Evolutionary conservation across 2,888 invertebrate genomes (phyloP).

Genomic region (Luperina testacea): DNA sequence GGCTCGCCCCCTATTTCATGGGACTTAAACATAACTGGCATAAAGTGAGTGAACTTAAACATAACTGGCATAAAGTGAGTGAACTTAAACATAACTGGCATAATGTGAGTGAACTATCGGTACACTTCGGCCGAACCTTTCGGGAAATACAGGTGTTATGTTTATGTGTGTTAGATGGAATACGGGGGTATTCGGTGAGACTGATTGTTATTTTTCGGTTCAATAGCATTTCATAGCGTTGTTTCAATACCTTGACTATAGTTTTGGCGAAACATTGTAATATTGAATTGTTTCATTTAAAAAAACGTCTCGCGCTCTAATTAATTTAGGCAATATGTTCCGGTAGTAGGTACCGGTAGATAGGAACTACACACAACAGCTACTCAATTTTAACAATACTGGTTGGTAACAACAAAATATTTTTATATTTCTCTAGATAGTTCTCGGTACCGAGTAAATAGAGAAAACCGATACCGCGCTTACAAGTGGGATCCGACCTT

Average conservation of each 20-base stretch:
- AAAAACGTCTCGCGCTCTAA: not conserved
- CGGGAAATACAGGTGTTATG: not conserved
- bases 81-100: not conserved
- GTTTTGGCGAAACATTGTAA: not conserved
- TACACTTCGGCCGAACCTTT: not conserved
- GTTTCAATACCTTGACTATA: not conserved
- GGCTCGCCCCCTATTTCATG: not conserved
- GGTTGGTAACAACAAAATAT: slow-evolving; percentile 3
- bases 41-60: not conserved
- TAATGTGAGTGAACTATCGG: not conserved
- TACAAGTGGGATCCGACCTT: slow-evolving; percentile 10
- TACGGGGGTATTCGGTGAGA: not conserved
- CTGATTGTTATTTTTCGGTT: not conserved
- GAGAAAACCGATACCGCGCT: not conserved
- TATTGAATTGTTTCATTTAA: not conserved
- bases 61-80: not conserved
- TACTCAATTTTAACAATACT: not conserved
- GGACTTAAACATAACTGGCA: not conserved
- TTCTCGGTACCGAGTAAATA: not conserved
- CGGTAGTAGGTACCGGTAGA: no score
- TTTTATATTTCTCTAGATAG: not conserved
- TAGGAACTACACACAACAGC: no score
- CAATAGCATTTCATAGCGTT: not conserved
- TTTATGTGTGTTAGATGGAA: not conserved
- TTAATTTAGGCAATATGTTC: no score